Base-by-base conservation (phyloP, 2,797 vertebrate species). In the Acanthornis magna region DNA sequence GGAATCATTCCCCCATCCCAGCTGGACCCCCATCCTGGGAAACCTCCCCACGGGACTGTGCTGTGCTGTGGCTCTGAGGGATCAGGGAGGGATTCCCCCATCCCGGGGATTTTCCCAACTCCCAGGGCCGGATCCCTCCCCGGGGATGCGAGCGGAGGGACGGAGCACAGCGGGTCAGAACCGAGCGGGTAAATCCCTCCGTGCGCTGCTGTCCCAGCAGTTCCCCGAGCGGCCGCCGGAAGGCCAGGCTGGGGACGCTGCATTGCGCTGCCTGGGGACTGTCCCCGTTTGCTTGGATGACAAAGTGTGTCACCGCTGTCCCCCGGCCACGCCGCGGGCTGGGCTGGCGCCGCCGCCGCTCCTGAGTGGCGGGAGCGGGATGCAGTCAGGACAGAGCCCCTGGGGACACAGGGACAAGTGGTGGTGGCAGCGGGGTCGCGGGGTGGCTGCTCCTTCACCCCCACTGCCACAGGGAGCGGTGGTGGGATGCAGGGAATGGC, bases 391-490 rank as follows among this genome's bases (percentile, higher is more conserved):
- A 26, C 19, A 20, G 40, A 3, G 2, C 5, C 68, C 38, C 19
- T 4, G 34, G 53, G 68, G 73, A 66, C 36, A 13, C 29, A 21
- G 3, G 1, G 54, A 19, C 7, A 12, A 34, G 34, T 5, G 47
- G 6, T 1, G 5, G 47, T 19, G 81, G 7, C 42, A 2, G 0
- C 1, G 21, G 61, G 9, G 23, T 61, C 47, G 3, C 0, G 2
- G 23, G 16, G n/a, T 12, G 51, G 20, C 55, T 2, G 14, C 1
- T 66, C 21, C 51, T 42, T 42, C 51, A 83, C 19, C 34, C 51
- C 58, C 40, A 14, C 40, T 42, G 40, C 40, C 40, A 42, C 40
- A 42, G 40, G 40, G 15, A 42, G 42, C 11, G 13, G 32, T 16
- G 62, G 14, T 5, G 80, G 76, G 66, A 48, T 48, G 86, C 68